These are phyloP conservation scores for Mimumesa dahlbomi DNA, from an alignment of 2,888 invertebrate species.

Conservation along the genomic window DNA sequence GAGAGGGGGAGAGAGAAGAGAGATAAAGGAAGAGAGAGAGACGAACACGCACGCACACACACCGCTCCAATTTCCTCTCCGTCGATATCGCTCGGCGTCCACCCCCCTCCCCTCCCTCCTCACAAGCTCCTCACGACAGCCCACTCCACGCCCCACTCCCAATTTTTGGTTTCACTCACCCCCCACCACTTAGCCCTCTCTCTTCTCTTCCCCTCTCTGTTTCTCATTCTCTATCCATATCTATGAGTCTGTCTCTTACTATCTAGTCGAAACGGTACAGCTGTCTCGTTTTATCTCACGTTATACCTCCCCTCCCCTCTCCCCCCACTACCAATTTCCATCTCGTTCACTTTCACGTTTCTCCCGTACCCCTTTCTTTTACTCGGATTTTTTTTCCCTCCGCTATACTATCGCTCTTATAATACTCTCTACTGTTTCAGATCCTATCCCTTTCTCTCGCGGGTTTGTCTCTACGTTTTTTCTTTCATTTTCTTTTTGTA, in stretches of 20 bases:
- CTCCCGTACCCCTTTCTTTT: slow-evolving; percentile 22
- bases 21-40: slow-evolving; percentile 24
- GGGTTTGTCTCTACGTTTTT: too few relatives aligned
- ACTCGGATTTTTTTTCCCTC: not conserved
- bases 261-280: too few relatives aligned
- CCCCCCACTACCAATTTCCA: not conserved
- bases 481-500: not conserved
- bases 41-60: slow-evolving; percentile 33
- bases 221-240: not conserved
- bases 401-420: not conserved
- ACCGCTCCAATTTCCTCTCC: slow-evolving; percentile 36
- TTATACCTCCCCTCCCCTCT: slow-evolving; percentile 7
- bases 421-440: too few relatives aligned
- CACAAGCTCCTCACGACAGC: slow-evolving; percentile 3
- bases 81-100: slow-evolving; percentile 45
- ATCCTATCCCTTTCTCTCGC: too few relatives aligned
- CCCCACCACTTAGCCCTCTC: slow-evolving; percentile 12
- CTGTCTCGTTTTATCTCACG: too few relatives aligned
- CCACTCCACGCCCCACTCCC: slow-evolving; percentile 21
- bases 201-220: slow-evolving; percentile 9
- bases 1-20: slow-evolving; percentile 4
- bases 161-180: not conserved
- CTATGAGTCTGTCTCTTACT: not conserved
- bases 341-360: slow-evolving; percentile 26
- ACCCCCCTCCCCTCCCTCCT: slow-evolving; percentile 1